phyloP scores from a whole-genome alignment of 2,888 invertebrate species.

The Phortica magna region DNA sequence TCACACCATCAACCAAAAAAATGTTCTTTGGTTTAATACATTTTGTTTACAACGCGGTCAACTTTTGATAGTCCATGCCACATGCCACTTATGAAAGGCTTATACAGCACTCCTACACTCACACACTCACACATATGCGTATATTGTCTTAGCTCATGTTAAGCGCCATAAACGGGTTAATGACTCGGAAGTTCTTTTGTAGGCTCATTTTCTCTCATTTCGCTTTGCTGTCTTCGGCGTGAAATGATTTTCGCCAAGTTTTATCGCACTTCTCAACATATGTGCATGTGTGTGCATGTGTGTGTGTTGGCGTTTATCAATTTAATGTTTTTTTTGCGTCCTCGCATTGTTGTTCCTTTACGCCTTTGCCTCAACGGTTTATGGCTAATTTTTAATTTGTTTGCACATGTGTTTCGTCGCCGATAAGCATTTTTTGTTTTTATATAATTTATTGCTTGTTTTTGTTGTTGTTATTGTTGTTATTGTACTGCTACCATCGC shows the following conservation, averaged over 20 bases:
- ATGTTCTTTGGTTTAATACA: no score
- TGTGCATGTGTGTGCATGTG: conserved; percentile 39
- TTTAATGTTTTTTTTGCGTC: conserved; percentile 50
- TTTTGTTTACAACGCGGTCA: neutral
- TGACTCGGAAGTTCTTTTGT: conserved; percentile 71
- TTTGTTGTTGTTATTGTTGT: neutral
- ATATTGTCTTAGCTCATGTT: conserved; percentile 61
- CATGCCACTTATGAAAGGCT: conserved; percentile 41
- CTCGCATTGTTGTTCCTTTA: conserved; percentile 40
- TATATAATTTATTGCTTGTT: conserved; percentile 33
- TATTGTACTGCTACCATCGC: conserved; percentile 27
- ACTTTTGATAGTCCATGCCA: conserved; percentile 10
- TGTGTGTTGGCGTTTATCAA: conserved; percentile 57
- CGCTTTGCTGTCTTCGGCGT: conserved; percentile 24
- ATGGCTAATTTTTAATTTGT: conserved; percentile 72
- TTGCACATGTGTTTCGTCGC: conserved; percentile 62
- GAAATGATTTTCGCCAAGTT: conserved; percentile 10
- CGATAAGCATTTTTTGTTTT: conserved; percentile 48
- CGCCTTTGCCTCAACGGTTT: conserved; percentile 58
- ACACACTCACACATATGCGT: conserved; percentile 23
- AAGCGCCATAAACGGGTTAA: conserved; percentile 73
- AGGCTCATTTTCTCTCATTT: conserved; percentile 51
- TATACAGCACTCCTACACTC: conserved; percentile 10
- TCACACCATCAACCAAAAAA: no score
- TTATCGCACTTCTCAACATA: conserved; percentile 27